Conservation (phyloP, 2,888 invertebrate species). For the Acholoe squamosa region DNA sequence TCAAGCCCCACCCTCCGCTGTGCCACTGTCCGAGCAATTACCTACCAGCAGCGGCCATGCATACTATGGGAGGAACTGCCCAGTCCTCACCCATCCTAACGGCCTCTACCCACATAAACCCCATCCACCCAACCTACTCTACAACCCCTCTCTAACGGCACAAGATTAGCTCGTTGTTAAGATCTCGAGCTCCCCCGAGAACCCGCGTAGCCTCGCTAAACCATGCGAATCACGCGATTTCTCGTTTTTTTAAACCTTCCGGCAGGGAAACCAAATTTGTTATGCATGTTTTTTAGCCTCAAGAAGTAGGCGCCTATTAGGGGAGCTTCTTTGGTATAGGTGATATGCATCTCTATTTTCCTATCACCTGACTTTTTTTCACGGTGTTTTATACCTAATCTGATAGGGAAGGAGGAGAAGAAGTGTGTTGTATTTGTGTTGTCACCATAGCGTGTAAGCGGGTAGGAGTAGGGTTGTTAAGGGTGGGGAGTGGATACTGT, state of each 20-base stretch:
- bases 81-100: not conserved
- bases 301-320: too few relatives aligned
- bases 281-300: constrained; percentile 1
- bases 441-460: too few relatives aligned
- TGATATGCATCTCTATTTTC: too few relatives aligned
- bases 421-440: too few relatives aligned
- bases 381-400: too few relatives aligned
- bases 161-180: constrained; percentile 44
- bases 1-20: too few relatives aligned
- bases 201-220: not conserved
- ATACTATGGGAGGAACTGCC: not conserved
- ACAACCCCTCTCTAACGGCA: not conserved
- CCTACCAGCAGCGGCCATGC: not conserved
- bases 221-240: constrained; percentile 4
- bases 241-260: not conserved
- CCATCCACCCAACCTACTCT: not conserved
- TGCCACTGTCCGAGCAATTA: not conserved
- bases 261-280: constrained; percentile 29
- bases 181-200: constrained; percentile 8
- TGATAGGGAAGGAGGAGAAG: too few relatives aligned
- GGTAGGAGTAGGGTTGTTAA: too few relatives aligned
- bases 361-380: too few relatives aligned
- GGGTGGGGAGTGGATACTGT: too few relatives aligned
- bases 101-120: not conserved
- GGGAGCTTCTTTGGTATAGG: too few relatives aligned